phyloP scores from a whole-genome alignment of 2,113 vertebrate species.

The Rostratula benghalensis region DNA sequence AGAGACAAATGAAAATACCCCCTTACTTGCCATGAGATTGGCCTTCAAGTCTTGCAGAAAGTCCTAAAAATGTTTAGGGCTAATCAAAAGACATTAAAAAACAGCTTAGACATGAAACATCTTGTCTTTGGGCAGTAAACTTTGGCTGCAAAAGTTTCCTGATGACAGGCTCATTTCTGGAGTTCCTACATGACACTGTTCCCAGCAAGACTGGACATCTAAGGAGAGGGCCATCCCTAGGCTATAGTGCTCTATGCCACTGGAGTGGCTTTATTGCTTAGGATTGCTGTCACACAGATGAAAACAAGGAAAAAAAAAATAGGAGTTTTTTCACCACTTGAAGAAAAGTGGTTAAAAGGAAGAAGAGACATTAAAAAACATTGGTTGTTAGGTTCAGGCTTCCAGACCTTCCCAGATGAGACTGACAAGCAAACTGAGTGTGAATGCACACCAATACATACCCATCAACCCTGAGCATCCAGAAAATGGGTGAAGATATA shows the following conservation, averaged over 20 bases:
- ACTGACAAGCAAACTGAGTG: background rate
- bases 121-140: conserved; percentile 10
- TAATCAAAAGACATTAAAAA: background rate
- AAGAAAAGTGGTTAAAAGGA: background rate
- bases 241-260: background rate
- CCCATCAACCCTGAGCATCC: background rate
- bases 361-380: background rate
- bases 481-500: background rate
- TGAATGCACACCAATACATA: background rate
- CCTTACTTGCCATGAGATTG: background rate
- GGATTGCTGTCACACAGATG: background rate
- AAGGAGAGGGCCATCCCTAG: background rate
- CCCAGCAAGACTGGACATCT: background rate
- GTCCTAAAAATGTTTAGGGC: background rate
- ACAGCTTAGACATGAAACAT: background rate
- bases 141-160: background rate
- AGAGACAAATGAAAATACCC: background rate
- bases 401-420: background rate
- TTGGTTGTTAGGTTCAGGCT: background rate
- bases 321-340: fast-evolving
- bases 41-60: background rate
- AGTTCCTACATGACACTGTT: background rate
- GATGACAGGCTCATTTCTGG: background rate
- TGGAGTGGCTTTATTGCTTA: background rate
- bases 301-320: background rate